These are phyloP conservation scores for Urocolius indicus DNA, from an alignment of 2,113 vertebrate species.

Conservation along the genomic window DNA sequence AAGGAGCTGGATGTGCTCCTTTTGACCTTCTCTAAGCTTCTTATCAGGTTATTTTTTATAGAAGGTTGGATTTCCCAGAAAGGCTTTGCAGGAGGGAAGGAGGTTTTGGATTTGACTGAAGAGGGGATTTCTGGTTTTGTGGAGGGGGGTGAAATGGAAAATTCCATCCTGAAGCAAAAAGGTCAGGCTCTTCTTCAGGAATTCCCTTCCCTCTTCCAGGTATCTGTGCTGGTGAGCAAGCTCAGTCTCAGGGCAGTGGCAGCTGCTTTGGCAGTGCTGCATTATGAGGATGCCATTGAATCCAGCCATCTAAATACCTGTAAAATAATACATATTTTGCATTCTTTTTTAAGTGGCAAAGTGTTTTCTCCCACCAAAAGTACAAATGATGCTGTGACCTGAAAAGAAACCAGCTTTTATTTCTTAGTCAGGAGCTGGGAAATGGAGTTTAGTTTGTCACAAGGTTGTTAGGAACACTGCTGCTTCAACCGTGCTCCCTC, in stretches of 20 bases:
- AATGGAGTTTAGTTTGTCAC: neutral
- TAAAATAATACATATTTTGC: fast-evolving
- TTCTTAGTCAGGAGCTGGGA: neutral
- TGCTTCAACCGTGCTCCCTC: fast-evolving
- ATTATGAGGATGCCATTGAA: neutral
- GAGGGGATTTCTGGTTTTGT: neutral
- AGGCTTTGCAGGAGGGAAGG: neutral
- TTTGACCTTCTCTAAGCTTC: neutral
- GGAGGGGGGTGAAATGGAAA: neutral
- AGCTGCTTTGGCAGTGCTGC: neutral
- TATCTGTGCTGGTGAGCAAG: neutral
- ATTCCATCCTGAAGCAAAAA: neutral
- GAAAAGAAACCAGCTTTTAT: fast-evolving
- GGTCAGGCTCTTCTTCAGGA: neutral
- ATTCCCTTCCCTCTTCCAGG: neutral
- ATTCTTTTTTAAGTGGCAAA: neutral
- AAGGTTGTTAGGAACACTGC: neutral
- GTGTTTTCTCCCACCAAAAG: neutral
- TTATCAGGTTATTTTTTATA: neutral
- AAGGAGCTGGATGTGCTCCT: neutral
- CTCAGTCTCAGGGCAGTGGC: neutral
- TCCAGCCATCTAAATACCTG: neutral
- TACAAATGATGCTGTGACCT: neutral
- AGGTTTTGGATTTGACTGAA: neutral
- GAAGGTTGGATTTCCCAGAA: neutral